These are phyloP conservation scores for Sipha maydis DNA, from an alignment of 2,888 invertebrate species.

Conservation along the genomic window DNA sequence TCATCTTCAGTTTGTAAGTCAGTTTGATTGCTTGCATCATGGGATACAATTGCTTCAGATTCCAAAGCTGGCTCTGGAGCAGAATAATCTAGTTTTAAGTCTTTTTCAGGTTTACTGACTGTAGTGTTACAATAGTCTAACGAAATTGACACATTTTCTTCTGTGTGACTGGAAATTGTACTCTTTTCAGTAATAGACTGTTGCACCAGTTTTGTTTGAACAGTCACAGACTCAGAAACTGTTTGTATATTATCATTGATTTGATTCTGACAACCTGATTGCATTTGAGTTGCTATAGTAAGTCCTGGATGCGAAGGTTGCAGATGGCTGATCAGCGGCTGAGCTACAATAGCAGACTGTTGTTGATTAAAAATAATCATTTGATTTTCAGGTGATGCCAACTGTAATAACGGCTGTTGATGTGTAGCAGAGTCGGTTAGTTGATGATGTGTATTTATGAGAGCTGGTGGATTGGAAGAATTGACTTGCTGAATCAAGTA, in stretches of 20 bases:
- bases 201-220: slow-evolving; percentile 55
- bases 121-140: slow-evolving; percentile 56
- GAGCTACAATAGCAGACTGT: slow-evolving; percentile 50
- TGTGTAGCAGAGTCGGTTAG: slow-evolving; percentile 15
- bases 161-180: slow-evolving; percentile 53
- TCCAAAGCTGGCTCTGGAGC: not conserved
- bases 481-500: slow-evolving; percentile 54
- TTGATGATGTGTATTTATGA: slow-evolving; percentile 53
- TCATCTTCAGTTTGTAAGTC: slow-evolving; percentile 55
- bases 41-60: slow-evolving; percentile 22
- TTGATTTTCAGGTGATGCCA: slow-evolving; percentile 55
- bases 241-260: slow-evolving; percentile 53
- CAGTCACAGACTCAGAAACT: slow-evolving; percentile 51
- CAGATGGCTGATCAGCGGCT: slow-evolving; percentile 43
- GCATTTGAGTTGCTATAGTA: slow-evolving; percentile 44
- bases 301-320: slow-evolving; percentile 30
- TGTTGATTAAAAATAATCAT: slow-evolving; percentile 60
- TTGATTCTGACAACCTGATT: slow-evolving; percentile 48
- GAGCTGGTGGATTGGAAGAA: slow-evolving; percentile 45
- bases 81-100: slow-evolving; percentile 25
- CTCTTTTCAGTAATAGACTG: slow-evolving; percentile 54
- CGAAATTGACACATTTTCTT: slow-evolving; percentile 53
- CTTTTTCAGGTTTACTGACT: slow-evolving; percentile 47
- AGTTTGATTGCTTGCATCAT: slow-evolving; percentile 56
- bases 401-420: slow-evolving; percentile 46